Evolutionary conservation across 1,140 invertebrate genomes (phyloP).

Genomic region (Proales similis): DNA sequence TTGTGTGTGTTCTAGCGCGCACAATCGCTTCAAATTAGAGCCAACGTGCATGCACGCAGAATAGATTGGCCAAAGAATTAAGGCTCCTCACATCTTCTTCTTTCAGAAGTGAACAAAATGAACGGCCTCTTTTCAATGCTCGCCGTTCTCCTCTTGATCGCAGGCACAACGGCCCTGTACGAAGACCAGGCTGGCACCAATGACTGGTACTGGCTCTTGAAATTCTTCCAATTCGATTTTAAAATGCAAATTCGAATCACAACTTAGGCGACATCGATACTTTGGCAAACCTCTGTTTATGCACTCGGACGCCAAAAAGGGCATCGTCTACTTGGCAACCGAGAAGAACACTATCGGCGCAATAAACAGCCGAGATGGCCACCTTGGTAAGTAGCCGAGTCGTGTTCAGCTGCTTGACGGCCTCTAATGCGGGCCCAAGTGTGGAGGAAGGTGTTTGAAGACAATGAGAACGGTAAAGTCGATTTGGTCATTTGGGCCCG

Average conservation of each 20-base stretch:
- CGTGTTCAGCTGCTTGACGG: too few relatives aligned
- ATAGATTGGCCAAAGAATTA: too few relatives aligned
- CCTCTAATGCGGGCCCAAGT: too few relatives aligned
- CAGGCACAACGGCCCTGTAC: conserved; percentile 1
- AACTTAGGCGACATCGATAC: conserved; percentile 30
- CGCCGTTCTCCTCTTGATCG: neutral
- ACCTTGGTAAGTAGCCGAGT: conserved; percentile 27
- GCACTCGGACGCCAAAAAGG: conserved; percentile 1
- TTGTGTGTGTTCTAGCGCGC: too few relatives aligned
- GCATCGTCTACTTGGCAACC: neutral
- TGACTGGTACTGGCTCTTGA: too few relatives aligned
- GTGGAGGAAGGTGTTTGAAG: conserved; percentile 37
- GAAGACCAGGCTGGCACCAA: conserved; percentile 25
- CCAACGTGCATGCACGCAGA: too few relatives aligned
- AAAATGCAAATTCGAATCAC: neutral
- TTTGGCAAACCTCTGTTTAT: conserved; percentile 6
- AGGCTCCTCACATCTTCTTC: too few relatives aligned
- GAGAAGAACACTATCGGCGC: conserved; percentile 18
- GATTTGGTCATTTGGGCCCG: conserved; percentile 4
- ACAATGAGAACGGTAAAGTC: neutral
- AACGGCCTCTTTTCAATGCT: conserved; percentile 16
- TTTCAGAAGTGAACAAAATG: too few relatives aligned
- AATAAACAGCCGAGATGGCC: conserved; percentile 20
- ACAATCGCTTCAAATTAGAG: too few relatives aligned
- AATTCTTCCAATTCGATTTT: too few relatives aligned